A percentile compares a stretch with the other conserved stretches of the same genome.
Evolutionary conservation across 2,113 vertebrate genomes (phyloP).

Genomic region (Electrona antarctica): DNA sequence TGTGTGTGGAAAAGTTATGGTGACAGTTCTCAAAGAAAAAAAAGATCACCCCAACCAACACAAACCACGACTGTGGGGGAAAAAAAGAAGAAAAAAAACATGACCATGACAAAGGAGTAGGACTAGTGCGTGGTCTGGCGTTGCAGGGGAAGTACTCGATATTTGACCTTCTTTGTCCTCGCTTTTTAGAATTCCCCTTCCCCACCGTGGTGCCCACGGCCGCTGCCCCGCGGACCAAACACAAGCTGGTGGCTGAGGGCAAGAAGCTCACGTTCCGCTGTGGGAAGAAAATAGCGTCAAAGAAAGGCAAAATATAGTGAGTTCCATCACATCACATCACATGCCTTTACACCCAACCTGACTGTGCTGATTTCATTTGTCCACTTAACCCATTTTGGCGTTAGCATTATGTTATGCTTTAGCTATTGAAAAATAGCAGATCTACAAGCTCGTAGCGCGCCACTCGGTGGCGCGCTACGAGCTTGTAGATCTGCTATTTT

Average conservation of each 20-base stretch:
- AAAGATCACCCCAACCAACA: background rate
- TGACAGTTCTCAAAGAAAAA: background rate
- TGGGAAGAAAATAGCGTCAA: conserved; percentile 92
- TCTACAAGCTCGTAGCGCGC: no score
- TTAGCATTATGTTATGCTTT: no score
- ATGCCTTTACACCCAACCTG: no score
- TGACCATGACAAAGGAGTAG: no score
- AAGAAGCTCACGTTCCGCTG: conserved; percentile 94
- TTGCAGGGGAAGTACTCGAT: background rate
- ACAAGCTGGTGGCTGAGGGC: conserved; percentile 89
- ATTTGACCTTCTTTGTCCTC: conserved; percentile 15
- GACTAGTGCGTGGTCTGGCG: no score
- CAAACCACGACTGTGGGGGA: background rate
- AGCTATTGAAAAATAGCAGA: no score
- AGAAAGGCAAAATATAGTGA: conserved; percentile 95
- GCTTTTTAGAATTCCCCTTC: conserved; percentile 88
- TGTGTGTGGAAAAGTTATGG: background rate
- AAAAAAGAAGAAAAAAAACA: background rate
- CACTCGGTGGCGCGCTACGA: no score
- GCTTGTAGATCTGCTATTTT: no score
- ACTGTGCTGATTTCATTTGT: no score
- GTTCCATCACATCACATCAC: conserved; percentile 59
- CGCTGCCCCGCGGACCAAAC: conserved; percentile 88
- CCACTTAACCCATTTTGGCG: no score
- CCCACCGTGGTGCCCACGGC: conserved; percentile 86